Evolutionary conservation across 2,797 vertebrate species (phyloP).

Genomic region (Coilia nasus): DNA sequence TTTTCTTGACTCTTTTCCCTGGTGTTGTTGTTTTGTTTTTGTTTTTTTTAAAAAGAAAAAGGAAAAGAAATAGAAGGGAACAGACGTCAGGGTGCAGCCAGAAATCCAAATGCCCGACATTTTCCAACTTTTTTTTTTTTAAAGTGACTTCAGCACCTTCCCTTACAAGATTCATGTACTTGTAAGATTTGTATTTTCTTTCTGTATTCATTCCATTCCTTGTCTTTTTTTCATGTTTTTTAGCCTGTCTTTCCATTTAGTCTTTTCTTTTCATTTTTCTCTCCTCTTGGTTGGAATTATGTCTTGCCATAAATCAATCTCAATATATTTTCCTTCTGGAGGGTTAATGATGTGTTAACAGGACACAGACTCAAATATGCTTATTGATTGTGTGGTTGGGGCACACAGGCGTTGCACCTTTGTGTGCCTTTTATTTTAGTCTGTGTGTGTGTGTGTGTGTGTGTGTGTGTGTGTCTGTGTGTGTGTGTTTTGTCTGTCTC

Average conservation of each 20-base stretch:
- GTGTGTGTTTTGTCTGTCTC: too few relatives aligned
- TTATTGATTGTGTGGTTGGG: neutral
- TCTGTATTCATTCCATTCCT: slow-evolving; percentile 21
- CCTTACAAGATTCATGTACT: neutral
- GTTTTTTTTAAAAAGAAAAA: slow-evolving; percentile 55
- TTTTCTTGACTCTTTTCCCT: slow-evolving; percentile 43
- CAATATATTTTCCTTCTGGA: neutral
- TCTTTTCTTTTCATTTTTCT: slow-evolving; percentile 21
- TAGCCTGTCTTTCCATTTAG: neutral
- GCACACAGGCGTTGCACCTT: too few relatives aligned
- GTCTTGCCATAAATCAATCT: neutral
- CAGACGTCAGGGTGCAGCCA: slow-evolving; percentile 38
- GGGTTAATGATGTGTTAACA: slow-evolving; percentile 8
- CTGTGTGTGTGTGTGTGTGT: too few relatives aligned
- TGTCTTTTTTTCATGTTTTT: neutral
- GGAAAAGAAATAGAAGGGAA: slow-evolving; percentile 51
- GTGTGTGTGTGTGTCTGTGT: too few relatives aligned
- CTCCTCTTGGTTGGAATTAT: neutral
- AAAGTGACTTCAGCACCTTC: neutral
- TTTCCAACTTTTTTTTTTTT: neutral
- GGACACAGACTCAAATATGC: slow-evolving; percentile 35
- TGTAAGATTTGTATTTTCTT: neutral
- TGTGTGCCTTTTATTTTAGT: too few relatives aligned
- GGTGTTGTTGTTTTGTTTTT: slow-evolving; percentile 51
- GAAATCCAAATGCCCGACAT: neutral